Evolutionary conservation across 2,888 invertebrate species (phyloP).

Genomic region (Cataglyphis livida): DNA sequence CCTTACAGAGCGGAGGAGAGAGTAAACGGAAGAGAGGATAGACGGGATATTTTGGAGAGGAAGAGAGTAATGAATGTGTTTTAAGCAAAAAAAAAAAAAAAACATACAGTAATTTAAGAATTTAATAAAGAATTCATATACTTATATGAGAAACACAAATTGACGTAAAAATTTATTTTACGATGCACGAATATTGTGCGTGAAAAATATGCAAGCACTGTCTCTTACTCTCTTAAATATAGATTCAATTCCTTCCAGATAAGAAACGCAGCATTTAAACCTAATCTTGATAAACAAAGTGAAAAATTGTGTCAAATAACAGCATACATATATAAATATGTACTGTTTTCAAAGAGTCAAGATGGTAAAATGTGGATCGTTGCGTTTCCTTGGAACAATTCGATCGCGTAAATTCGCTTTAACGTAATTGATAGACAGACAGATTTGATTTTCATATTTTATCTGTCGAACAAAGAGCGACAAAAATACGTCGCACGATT

Average conservation of each 20-base stretch:
- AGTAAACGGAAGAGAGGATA: slow-evolving; percentile 57
- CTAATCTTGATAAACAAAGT: background rate
- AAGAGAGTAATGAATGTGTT: slow-evolving; percentile 31
- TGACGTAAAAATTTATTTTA: background rate
- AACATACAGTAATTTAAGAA: slow-evolving; percentile 32
- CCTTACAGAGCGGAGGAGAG: slow-evolving; percentile 54
- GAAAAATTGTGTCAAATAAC: background rate
- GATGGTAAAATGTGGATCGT: background rate
- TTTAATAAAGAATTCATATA: slow-evolving; percentile 35
- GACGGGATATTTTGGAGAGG: slow-evolving; percentile 50
- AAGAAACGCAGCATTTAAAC: background rate
- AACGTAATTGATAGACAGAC: slow-evolving; percentile 30
- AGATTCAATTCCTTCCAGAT: background rate
- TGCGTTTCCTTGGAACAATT: background rate
- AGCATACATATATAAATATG: background rate
- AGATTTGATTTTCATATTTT: slow-evolving; percentile 31
- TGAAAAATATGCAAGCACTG: background rate
- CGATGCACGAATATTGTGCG: background rate
- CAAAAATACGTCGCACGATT: slow-evolving; percentile 23
- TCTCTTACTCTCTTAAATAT: background rate
- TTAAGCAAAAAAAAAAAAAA: background rate
- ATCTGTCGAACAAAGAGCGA: background rate
- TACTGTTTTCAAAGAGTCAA: background rate
- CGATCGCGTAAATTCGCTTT: slow-evolving; percentile 44
- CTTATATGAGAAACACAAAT: background rate